phyloP scores from a whole-genome alignment of 2,113 vertebrate species.

The Ardeotis arabs region DNA sequence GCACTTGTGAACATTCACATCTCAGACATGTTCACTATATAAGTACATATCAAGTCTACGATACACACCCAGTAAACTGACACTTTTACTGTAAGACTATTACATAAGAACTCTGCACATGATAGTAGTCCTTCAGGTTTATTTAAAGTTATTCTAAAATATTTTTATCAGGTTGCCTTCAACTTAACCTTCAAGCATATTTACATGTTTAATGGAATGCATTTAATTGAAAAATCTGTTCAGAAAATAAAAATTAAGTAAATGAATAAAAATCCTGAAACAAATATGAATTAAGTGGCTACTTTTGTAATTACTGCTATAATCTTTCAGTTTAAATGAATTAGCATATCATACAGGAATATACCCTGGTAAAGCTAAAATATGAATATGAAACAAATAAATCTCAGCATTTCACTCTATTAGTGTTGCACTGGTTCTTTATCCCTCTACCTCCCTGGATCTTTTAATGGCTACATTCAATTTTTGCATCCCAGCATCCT shows the following conservation, averaged over 20 bases:
- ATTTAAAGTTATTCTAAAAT: neutral
- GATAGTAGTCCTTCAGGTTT: neutral
- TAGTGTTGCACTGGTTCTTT: neutral
- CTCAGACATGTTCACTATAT: neutral
- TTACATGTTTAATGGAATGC: neutral
- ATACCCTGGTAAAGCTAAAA: neutral
- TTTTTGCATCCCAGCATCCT: neutral
- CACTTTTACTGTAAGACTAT: neutral
- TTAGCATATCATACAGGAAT: neutral
- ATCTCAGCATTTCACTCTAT: neutral
- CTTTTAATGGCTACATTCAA: neutral
- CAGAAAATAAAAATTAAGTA: neutral
- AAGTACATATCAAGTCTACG: accelerated
- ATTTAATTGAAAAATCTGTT: neutral
- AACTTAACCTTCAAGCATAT: neutral
- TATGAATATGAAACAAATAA: neutral
- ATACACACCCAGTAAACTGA: neutral
- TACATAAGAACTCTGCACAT: neutral
- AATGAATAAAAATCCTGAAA: neutral
- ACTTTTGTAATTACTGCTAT: neutral
- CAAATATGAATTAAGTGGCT: neutral
- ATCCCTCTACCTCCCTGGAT: neutral
- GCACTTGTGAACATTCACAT: neutral
- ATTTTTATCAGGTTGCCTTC: neutral
- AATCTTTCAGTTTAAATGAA: neutral